These are phyloP conservation scores for Lacerta bilineata DNA, from an alignment of 2,797 vertebrate genomes.

Conservation along the genomic window DNA sequence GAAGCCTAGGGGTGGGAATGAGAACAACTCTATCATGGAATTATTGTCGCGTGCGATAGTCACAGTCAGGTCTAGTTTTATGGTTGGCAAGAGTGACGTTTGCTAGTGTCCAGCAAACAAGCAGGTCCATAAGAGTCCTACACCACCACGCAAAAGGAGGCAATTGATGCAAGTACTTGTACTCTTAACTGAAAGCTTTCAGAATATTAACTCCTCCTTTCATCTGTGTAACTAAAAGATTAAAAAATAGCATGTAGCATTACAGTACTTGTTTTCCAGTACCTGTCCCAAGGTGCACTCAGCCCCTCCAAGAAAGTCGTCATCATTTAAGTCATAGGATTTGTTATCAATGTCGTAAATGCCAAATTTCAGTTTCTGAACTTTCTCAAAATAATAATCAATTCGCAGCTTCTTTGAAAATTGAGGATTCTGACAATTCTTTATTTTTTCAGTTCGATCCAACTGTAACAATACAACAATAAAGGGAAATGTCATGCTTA, in stretches of 20 bases:
- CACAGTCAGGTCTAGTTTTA: neutral
- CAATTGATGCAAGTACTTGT: neutral
- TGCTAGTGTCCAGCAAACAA: neutral
- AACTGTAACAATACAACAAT: conserved; percentile 77
- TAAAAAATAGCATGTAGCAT: neutral
- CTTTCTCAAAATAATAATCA: conserved; percentile 92
- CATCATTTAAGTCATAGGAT: conserved; percentile 84
- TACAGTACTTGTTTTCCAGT: fast-evolving
- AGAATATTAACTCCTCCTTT: neutral
- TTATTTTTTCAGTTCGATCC: conserved; percentile 86
- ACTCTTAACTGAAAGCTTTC: neutral
- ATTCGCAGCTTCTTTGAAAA: conserved; percentile 89
- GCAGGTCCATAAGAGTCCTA: neutral
- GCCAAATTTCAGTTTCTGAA: conserved; percentile 89
- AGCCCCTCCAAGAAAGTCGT: conserved; percentile 92
- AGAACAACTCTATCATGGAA: neutral
- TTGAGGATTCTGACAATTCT: conserved; percentile 87
- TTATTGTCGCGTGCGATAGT: neutral
- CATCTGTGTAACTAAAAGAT: conserved; percentile 5
- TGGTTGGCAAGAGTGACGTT: neutral
- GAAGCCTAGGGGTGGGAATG: neutral
- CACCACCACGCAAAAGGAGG: neutral
- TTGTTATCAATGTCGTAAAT: conserved; percentile 95
- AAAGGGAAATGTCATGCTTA: fast-evolving
- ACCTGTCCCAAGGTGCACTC: conserved; percentile 94